Evolutionary conservation across 92 coral and sea anemone species (phyloP).

Genomic region (Epizoanthus rinbou): DNA sequence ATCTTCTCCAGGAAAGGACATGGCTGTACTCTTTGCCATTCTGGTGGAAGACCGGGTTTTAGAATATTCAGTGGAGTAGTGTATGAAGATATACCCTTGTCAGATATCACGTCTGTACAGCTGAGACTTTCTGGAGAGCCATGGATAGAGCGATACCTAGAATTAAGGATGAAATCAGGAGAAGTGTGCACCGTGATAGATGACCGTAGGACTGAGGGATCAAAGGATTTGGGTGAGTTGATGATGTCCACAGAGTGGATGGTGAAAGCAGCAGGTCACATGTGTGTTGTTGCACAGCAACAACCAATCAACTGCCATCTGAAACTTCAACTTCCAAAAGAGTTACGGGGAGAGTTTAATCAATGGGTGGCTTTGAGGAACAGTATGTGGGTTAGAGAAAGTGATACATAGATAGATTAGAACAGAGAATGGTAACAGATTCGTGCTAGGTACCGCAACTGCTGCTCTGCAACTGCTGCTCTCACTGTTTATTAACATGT

Average conservation of each 20-base stretch:
- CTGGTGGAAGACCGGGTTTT: slow-evolving; percentile 40
- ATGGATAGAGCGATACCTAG: slow-evolving; percentile 67
- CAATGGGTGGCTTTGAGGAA: slow-evolving; percentile 80
- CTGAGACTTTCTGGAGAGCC: slow-evolving; percentile 70
- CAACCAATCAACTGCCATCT: slow-evolving; percentile 29
- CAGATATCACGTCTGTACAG: slow-evolving; percentile 60
- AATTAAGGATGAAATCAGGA: slow-evolving; percentile 59
- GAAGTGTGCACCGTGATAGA: slow-evolving; percentile 53
- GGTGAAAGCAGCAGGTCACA: slow-evolving; percentile 71
- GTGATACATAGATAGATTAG: neutral
- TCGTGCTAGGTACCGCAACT: neutral
- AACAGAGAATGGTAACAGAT: neutral
- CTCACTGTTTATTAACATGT: no score
- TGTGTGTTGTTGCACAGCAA: slow-evolving; percentile 63
- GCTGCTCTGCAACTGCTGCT: neutral
- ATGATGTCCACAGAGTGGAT: slow-evolving; percentile 86
- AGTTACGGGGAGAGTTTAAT: slow-evolving; percentile 69
- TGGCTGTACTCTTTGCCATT: slow-evolving; percentile 34
- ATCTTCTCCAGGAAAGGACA: slow-evolving; percentile 67
- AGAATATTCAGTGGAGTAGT: slow-evolving; percentile 55
- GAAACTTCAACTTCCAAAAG: slow-evolving; percentile 66
- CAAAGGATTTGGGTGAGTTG: slow-evolving; percentile 59
- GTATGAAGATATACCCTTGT: slow-evolving; percentile 56
- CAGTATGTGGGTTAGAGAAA: slow-evolving; percentile 60
- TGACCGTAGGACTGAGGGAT: slow-evolving; percentile 50